These are phyloP conservation scores for Euphydryas editha DNA, from an alignment of 2,888 invertebrate genomes.

Conservation along the genomic window DNA sequence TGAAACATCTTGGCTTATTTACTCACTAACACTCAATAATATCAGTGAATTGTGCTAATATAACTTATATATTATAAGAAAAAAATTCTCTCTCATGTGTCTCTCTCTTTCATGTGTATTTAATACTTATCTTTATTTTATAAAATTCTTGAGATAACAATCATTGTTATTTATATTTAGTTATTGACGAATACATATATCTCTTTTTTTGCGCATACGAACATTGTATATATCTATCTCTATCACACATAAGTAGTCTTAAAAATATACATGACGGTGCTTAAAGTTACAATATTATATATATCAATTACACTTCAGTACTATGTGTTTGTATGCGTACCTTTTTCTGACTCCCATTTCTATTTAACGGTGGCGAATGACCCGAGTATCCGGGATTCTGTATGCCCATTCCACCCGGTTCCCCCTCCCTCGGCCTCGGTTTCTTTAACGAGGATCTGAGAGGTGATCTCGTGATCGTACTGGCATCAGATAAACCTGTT, in stretches of 20 bases:
- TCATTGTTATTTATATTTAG: neutral
- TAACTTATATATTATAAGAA: neutral
- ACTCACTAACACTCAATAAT: neutral
- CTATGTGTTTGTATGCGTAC: conserved; percentile 96
- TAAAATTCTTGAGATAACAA: neutral
- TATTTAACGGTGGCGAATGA: conserved; percentile 91
- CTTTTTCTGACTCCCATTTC: conserved; percentile 95
- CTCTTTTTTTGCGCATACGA: no score
- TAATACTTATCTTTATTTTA: no score
- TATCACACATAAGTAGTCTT: no score
- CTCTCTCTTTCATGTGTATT: no score
- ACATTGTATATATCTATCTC: no score
- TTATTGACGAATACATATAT: no score
- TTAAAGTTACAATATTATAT: neutral
- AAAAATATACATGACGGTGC: no score
- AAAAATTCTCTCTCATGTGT: neutral
- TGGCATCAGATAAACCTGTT: conserved; percentile 81
- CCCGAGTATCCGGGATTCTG: conserved; percentile 93
- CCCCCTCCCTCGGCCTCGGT: conserved; percentile 85
- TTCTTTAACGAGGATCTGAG: conserved; percentile 92
- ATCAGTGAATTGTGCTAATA: conserved; percentile 5
- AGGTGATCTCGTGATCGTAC: conserved; percentile 75
- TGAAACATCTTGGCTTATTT: neutral
- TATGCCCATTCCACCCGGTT: conserved; percentile 87
- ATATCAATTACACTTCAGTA: conserved; percentile 88